Conservation (phyloP, 2,888 invertebrate genomes). For the Scaptomyza cyrtandrae region DNA sequence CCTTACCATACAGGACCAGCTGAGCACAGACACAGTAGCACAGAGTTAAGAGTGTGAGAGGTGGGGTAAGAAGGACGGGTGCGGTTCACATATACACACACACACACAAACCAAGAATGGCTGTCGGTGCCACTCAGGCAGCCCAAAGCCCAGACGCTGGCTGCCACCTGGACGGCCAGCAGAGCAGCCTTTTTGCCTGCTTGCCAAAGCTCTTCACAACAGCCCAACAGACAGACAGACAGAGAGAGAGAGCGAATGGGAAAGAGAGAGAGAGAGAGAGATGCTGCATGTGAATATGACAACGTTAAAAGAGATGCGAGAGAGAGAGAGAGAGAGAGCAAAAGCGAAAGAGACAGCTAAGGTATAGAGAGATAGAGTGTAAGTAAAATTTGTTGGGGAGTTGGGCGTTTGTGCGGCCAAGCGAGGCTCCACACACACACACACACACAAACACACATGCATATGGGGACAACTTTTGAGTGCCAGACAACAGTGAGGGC, state of each 20-base stretch:
- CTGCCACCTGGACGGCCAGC: slow-evolving; percentile 64
- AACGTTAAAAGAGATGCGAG: not conserved
- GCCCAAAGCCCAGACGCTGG: slow-evolving; percentile 56
- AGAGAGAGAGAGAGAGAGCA: not conserved
- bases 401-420: slow-evolving; percentile 48
- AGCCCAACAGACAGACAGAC: slow-evolving; percentile 16
- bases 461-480: slow-evolving; percentile 67
- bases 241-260: slow-evolving; percentile 1
- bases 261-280: not conserved
- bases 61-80: not conserved
- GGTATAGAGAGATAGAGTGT: slow-evolving; percentile 10
- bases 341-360: slow-evolving; percentile 1
- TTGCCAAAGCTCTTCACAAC: slow-evolving; percentile 36
- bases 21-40: slow-evolving; percentile 34
- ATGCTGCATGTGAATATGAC: not conserved
- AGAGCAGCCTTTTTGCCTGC: slow-evolving; percentile 58
- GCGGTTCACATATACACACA: slow-evolving; percentile 3
- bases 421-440: slow-evolving; percentile 47
- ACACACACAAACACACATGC: slow-evolving; percentile 20
- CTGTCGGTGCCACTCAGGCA: slow-evolving; percentile 78
- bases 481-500: slow-evolving; percentile 62
- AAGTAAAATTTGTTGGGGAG: slow-evolving; percentile 14
- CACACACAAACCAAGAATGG: slow-evolving; percentile 56
- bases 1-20: slow-evolving; percentile 64
- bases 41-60: not conserved